Base-by-base conservation (phyloP, 1,140 invertebrate species). In the Anadara kagoshimensis region DNA sequence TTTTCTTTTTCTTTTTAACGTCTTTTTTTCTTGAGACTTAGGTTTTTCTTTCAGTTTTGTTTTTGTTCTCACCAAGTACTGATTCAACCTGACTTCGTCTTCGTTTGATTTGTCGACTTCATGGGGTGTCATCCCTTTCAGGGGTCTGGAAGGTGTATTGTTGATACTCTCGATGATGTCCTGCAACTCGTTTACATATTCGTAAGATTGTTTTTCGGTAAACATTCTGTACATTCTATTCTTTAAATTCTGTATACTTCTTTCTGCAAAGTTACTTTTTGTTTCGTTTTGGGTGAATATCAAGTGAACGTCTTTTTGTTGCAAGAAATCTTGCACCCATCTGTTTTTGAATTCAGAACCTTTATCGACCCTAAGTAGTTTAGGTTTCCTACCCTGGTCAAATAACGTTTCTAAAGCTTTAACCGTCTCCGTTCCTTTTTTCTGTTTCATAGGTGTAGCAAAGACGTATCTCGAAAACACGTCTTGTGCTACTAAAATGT, bases 281-380 rank as follows among this genome's bases (percentile, higher is more conserved):
- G 47, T 65, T 57, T 72, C 58, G 24, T 64, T 72, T 18, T 72
- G 53, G 14, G 61, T 64, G 49, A 45, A 72, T 43, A 64, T 51
- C 18, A 29, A 7, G 12, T 71, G 49, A 26, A 63, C 45, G 8
- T 20, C 59, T n/a, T 51, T 29, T 57, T 56, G 47, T 64, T 54
- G 63, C 7, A 71, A 58, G 57, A 57, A 57, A 8, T 41, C 7
- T 51, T 64, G 56, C 5, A 72, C 69, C 53, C 67, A 69, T 7
- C 69, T 61, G 29, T 62, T 58, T 72, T 65, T 65, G 45, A 72
- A 72, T 53, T 72, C 69, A 18, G 61, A 54, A 20, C 69, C 69
- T 62, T 72, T 62, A 57, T 72, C 69, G 22, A 59, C 24, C 41
- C 62, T 44, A 22, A 72, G n/a, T 1, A 53, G 56, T 24, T 64